Conservation (phyloP, 2,113 vertebrate genomes). For the Varanus salvator region DNA sequence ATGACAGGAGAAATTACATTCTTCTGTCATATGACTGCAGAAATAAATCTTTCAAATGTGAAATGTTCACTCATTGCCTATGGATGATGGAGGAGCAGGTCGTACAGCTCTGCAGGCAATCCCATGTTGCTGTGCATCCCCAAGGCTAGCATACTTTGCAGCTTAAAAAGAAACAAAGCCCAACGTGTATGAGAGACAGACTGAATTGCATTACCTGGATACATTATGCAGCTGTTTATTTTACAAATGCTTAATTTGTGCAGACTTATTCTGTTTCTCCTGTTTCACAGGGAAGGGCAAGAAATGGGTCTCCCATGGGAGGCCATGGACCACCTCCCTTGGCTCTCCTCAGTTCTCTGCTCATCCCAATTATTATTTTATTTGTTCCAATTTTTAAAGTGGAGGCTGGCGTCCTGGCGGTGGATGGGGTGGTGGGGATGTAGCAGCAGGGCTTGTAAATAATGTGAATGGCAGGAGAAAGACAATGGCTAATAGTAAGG, state of each 20-base stretch:
- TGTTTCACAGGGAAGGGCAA: neutral
- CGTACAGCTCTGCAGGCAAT: neutral
- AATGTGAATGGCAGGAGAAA: neutral
- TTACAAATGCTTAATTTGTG: neutral
- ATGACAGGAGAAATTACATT: neutral
- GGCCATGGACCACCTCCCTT: too few species aligned
- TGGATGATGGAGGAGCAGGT: neutral
- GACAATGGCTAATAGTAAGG: constrained; percentile 24
- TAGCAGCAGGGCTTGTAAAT: neutral
- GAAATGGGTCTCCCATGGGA: neutral
- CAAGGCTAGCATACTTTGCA: neutral
- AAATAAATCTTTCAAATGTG: neutral
- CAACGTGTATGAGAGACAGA: neutral
- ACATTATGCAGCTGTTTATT: neutral
- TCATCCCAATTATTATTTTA: too few species aligned
- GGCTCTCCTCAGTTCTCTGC: too few species aligned
- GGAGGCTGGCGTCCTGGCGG: constrained; percentile 10
- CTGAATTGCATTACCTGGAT: neutral
- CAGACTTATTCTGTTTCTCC: neutral
- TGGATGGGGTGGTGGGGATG: neutral
- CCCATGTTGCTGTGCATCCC: neutral
- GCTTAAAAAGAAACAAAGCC: neutral
- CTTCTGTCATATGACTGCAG: neutral
- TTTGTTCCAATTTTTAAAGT: neutral
- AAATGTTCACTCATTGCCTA: neutral